Percentiles rank a stretch among this genome's conserved stretches.
Conservation (phyloP, 2,113 vertebrate species). For the Paraplagusia blochii region DNA sequence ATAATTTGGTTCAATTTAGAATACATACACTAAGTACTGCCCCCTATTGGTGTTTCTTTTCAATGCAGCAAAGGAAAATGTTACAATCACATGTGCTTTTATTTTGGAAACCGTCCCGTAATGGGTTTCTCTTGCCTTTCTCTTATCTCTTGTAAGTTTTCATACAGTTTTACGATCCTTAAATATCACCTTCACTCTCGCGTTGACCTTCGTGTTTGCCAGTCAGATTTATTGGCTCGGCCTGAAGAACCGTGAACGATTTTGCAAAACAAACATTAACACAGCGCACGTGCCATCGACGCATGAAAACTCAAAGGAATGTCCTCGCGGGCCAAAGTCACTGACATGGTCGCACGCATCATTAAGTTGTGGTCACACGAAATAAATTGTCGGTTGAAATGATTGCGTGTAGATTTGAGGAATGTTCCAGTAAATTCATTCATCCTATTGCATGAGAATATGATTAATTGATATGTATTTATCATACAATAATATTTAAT, state of each 20-base stretch:
- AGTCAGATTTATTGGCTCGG: not conserved
- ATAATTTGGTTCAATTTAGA: too few relatives aligned
- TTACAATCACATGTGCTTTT: too few relatives aligned
- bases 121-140: not conserved
- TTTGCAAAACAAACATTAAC: constrained; percentile 47
- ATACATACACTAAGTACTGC: too few relatives aligned
- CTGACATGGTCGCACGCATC: constrained; percentile 21
- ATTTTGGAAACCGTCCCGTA: too few relatives aligned
- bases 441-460: too few relatives aligned
- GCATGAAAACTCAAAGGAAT: constrained; percentile 7
- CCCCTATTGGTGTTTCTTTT: too few relatives aligned
- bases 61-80: too few relatives aligned
- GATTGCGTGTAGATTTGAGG: too few relatives aligned
- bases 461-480: too few relatives aligned
- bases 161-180: not conserved
- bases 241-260: constrained; percentile 17
- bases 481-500: too few relatives aligned
- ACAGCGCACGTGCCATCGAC: constrained; percentile 9
- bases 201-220: constrained; percentile 25
- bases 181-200: constrained; percentile 13
- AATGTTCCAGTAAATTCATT: too few relatives aligned
- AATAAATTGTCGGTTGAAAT: too few relatives aligned
- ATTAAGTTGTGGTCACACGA: constrained; percentile 10
- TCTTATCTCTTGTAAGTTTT: not conserved
- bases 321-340: constrained; percentile 29